Evolutionary conservation across 2,113 vertebrate species (phyloP), one percentile per base, ranked within the genome.

Genomic region (Saccopteryx bilineata): DNA sequence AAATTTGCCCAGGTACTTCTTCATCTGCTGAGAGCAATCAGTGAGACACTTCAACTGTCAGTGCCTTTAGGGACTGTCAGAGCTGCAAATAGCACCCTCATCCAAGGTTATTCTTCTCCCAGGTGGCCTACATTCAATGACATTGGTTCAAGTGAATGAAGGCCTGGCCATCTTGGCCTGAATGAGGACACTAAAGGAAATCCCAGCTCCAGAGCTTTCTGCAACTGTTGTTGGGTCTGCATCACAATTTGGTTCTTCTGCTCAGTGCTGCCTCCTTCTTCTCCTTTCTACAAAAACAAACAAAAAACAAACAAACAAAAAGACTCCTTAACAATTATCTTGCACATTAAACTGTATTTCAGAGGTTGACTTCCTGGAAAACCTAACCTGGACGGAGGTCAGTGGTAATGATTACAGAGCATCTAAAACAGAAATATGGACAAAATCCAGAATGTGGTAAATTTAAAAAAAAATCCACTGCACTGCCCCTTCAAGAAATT

Each of bases 111-210:
- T 18, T 60, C 14, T 21, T 14, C n/a, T 76, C 69, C 60, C 58
- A 58, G 56, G 4, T 61, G 19, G 15, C 7, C 58, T 46, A 58
- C 2, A 13, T 56, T 33, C 61, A 60, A 2, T 18, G 33, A 63
- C 56, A 13, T 7, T 28, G 28, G 17, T 8, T 19, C 24, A 50
- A 3, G 9, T 12, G 1, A 21, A 0, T 14, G 9, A 2, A 0
- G 19, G 0, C 4, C 60, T 75, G 33, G 28, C 18, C 24, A 13
- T 13, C 21, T 87, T 5, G 11, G 48, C 18, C 60, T 69, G 18
- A 15, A 19, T 2, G 31, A 7, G 21, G 2, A 18, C 10, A 18
- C 4, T 33, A 78, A 61, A 66, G 76, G 26, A 65, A 56, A 2
- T 50, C 61, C 33, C 19, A 54, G 13, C 46, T 68, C 65, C 66